Evolutionary conservation across 2,113 vertebrate species (phyloP).

Genomic region (Menura novaehollandiae): DNA sequence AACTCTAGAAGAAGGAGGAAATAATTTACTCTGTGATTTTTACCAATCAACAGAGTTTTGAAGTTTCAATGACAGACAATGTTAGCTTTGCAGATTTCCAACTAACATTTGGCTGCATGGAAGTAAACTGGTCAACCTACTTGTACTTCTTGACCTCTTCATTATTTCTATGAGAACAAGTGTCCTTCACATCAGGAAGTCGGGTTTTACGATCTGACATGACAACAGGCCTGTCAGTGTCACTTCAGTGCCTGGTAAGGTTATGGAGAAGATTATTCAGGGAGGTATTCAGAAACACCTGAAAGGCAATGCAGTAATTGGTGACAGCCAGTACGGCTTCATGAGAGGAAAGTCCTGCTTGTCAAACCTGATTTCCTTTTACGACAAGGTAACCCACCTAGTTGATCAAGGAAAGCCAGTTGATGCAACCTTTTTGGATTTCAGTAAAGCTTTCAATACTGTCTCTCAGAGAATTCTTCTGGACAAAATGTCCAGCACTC

Average conservation of each 20-base stretch:
- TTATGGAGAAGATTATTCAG: neutral
- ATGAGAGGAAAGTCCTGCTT: neutral
- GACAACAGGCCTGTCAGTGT: neutral
- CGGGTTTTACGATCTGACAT: neutral
- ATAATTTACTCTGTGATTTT: neutral
- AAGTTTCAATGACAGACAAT: neutral
- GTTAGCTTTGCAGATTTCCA: neutral
- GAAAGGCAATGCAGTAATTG: neutral
- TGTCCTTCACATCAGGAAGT: neutral
- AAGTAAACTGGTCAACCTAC: neutral
- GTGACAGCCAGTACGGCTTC: neutral
- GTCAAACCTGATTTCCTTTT: neutral
- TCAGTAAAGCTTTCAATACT: neutral
- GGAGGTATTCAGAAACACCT: neutral
- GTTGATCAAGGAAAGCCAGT: neutral
- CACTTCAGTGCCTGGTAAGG: neutral
- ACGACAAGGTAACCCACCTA: neutral
- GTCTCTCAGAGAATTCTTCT: neutral
- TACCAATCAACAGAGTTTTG: neutral
- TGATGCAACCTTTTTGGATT: neutral
- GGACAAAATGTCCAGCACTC: neutral
- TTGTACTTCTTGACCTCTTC: neutral
- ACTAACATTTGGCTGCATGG: neutral
- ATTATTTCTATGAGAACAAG: neutral
- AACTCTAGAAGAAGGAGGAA: neutral